Base-by-base conservation (phyloP, 1,140 invertebrate genomes). In the Drosophila baimaii region DNA sequence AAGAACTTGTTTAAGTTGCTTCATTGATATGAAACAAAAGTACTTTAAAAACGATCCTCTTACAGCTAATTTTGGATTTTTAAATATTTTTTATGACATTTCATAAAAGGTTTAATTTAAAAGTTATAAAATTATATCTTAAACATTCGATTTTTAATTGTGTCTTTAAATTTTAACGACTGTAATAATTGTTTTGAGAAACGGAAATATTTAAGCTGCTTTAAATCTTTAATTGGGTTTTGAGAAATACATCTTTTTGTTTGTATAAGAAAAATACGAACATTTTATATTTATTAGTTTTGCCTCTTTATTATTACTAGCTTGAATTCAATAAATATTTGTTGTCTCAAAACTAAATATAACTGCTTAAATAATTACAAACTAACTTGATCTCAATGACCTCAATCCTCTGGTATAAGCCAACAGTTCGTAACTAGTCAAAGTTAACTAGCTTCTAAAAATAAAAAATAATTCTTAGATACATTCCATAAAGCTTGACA, bases 381-480 rank as follows among this genome's bases (percentile, higher is more conserved):
- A 51, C 13, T 51, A 31, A 51, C 27, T 51, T 51, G 47, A 51
- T 51, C 12, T 51, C 27, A 51, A 31, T 51, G 47, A 31, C 47
- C 47, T 19, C 47, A 51, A 51, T 51, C 27, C 6, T 19, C 3
- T 31, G 47, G 27, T 19, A 51, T 51, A 1, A 31, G 27, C 27
- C 17, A 51, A 29, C 33, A 10, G 29, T 31, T 35, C 5, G 33
- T 15, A 13, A 15, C 13, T 35, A 19, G 27, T 5, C 47, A 31
- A 13, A 8, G 47, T 31, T 31, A 51, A 31, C 47, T 31, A 13
- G 47, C 17, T 19, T 3, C 10, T 8, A 13, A 31, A 13, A 8
- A n/a, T n/a, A n/a, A 17, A 31, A 17, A 1, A 6, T 0, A 23
- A 47, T 27, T 27, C 3, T 5, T 19, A 51, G 15, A 15, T 46